phyloP scores from a whole-genome alignment of 2,797 vertebrate species.

The Taenioides sp. region DNA sequence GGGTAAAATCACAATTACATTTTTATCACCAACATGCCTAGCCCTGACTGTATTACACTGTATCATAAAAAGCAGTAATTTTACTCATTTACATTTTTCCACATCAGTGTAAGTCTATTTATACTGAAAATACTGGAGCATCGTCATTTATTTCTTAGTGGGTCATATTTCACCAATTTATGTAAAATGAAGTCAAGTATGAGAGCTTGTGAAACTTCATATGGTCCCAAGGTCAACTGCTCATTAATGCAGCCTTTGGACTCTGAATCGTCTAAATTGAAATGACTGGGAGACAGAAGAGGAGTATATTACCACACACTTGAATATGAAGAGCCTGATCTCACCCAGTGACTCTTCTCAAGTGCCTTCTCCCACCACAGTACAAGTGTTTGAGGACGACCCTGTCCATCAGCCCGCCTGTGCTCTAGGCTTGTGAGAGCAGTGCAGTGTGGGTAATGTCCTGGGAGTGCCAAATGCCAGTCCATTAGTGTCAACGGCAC shows the following conservation, averaged over 20 bases:
- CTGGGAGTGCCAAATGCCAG: slow-evolving; percentile 41
- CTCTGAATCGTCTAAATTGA: not conserved
- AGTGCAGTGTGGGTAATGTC: slow-evolving; percentile 43
- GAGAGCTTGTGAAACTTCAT: not conserved
- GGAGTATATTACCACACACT: not conserved
- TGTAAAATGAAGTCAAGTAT: not conserved
- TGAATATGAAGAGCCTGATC: not conserved
- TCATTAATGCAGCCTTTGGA: slow-evolving; percentile 5
- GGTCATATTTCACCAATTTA: not conserved
- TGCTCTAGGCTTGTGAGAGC: slow-evolving; percentile 24
- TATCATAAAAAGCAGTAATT: not conserved
- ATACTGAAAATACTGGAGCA: not conserved
- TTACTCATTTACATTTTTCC: too few relatives aligned
- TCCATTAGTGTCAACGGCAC: slow-evolving; percentile 68
- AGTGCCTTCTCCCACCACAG: not conserved
- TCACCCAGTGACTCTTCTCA: not conserved
- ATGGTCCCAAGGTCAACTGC: not conserved
- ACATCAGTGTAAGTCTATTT: not conserved
- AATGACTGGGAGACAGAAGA: not conserved
- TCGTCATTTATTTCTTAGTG: not conserved
- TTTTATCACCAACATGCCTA: too few relatives aligned
- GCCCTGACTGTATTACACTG: not conserved
- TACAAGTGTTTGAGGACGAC: slow-evolving; percentile 9
- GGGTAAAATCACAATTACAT: too few relatives aligned
- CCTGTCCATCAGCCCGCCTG: not conserved